Evolutionary conservation across 2,888 invertebrate genomes (phyloP).

Genomic region (Morpho deidamia): DNA sequence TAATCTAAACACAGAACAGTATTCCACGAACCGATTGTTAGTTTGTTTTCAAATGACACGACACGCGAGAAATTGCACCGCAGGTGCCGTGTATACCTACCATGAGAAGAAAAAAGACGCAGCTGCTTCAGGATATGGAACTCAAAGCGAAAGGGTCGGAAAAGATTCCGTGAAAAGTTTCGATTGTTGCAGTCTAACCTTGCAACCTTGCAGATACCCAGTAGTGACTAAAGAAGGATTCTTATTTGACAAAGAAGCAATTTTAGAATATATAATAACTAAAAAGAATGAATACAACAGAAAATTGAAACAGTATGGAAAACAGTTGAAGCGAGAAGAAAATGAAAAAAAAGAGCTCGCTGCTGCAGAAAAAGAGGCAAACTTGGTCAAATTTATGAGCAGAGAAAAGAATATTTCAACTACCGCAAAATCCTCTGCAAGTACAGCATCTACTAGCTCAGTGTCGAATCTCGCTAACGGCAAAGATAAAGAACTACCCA

Average conservation of each 20-base stretch:
- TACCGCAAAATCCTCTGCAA: constrained; percentile 32
- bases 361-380: constrained; percentile 85
- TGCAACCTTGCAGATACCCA: constrained; percentile 97
- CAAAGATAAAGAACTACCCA: constrained; percentile 89
- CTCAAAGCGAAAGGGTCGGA: constrained; percentile 90
- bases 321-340: constrained; percentile 87
- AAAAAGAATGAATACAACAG: constrained; percentile 95
- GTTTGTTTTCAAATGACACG: constrained; percentile 84
- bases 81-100: constrained; percentile 98
- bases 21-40: too few species aligned
- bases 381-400: constrained; percentile 88
- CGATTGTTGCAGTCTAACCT: constrained; percentile 97
- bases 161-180: constrained; percentile 96
- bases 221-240: constrained; percentile 92
- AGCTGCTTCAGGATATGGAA: constrained; percentile 95
- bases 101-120: constrained; percentile 98
- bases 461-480: constrained; percentile 89
- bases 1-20: too few species aligned
- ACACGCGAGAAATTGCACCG: constrained; percentile 98
- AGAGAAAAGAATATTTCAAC: constrained; percentile 88
- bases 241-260: constrained; percentile 97
- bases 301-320: constrained; percentile 95
- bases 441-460: constrained; percentile 57
- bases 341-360: constrained; percentile 83
- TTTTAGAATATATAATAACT: constrained; percentile 94